These are phyloP conservation scores for Drosophila demipolita DNA, from an alignment of 2,888 invertebrate genomes.

Conservation along the genomic window DNA sequence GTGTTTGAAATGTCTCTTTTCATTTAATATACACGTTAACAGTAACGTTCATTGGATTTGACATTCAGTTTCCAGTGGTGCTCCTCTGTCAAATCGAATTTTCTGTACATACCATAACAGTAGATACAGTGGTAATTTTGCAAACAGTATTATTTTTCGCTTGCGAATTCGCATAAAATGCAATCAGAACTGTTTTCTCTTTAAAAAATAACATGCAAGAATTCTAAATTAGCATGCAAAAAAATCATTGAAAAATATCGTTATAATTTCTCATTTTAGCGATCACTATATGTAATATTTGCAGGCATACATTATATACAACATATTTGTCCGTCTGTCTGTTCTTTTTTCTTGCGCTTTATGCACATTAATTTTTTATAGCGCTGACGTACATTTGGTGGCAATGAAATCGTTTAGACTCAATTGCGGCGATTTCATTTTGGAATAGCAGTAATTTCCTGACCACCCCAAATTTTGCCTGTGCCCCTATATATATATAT, in stretches of 20 bases:
- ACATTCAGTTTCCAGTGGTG: slow-evolving; percentile 38
- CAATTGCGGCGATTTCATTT: slow-evolving; percentile 78
- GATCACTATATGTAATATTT: slow-evolving; percentile 12
- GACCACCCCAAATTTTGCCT: slow-evolving; percentile 51
- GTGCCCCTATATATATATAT: slow-evolving; percentile 11
- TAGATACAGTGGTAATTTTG: slow-evolving; percentile 4
- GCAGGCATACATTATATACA: slow-evolving; percentile 23
- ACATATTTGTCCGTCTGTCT: slow-evolving; percentile 19
- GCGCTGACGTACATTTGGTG: slow-evolving; percentile 66
- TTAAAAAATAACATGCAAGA: background rate
- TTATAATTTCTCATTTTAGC: background rate
- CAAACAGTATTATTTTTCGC: background rate
- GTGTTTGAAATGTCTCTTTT: slow-evolving; percentile 19
- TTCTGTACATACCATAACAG: slow-evolving; percentile 6
- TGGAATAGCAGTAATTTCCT: slow-evolving; percentile 76
- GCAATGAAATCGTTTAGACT: slow-evolving; percentile 80
- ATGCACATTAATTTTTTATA: slow-evolving; percentile 46
- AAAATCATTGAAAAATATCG: background rate
- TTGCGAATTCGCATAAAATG: background rate
- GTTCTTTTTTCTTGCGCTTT: slow-evolving; percentile 20
- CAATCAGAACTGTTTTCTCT: background rate
- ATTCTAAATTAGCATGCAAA: background rate
- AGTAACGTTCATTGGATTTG: slow-evolving; percentile 54
- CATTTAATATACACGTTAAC: slow-evolving; percentile 12
- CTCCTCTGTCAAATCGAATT: slow-evolving; percentile 15